Evolutionary conservation across 2,888 invertebrate species (phyloP), one percentile per base, ranked within the genome.

Genomic region (Melanostoma scalare): DNA sequence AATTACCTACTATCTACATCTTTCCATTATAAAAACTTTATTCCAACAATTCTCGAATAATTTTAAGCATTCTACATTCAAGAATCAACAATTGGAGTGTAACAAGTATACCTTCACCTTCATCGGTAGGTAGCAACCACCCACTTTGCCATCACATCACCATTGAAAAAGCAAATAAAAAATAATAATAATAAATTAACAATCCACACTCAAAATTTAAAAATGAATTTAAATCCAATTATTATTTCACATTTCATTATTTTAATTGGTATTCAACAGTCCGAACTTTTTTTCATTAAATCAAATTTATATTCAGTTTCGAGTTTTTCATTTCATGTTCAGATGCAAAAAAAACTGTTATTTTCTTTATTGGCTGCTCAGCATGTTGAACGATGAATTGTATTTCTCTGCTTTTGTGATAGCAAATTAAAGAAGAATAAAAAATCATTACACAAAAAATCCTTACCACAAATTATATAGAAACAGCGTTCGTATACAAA

Each of bases 101-200:
- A 86, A 86, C 87, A 88, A 87, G 86, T 87, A 85, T 86, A 88
- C 85, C 87, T 87, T 87, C 86, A 88, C 85, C 87, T 87, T 87
- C 86, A 87, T 87, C 88, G 90, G 89, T 90, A 89, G 89, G 90
- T 90, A 89, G 88, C 86, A 85, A 86, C 67, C 56, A 65, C 61
- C 55, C 73, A 75, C 69, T 78, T 86, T 86, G 86, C 80, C 77
- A 84, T 79, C 79, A 79, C 75, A 84, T 85, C 76, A 79, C 78
- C 74, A 84, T 56, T 68, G 79, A 85, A 85, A 63, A 73, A 74
- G 60, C 58, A 50, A 42, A 69, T 71, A 68, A 75, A 73, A 75
- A 73, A 78, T 74, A 75, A 69, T 55, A 68, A 20, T 46, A 79
- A 69, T 42, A 75, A 72, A 69, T 85, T 71, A 81, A 61, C 61